These are phyloP conservation scores for Acanthosepion esculentum DNA, from an alignment of 2,888 invertebrate species.

Conservation along the genomic window DNA sequence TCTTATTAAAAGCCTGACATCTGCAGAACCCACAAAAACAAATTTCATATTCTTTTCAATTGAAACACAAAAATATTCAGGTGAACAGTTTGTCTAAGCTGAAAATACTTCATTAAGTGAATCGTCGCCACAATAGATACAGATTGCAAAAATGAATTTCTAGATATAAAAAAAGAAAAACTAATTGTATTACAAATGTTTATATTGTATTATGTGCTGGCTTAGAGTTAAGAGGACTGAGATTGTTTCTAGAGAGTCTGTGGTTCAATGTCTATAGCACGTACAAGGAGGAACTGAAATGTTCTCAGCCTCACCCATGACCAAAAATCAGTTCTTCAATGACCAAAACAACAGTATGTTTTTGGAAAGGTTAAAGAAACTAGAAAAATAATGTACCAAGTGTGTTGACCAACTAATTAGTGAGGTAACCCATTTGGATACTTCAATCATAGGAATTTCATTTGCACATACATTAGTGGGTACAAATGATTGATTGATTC, in stretches of 20 bases:
- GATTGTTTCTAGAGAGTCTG: background rate
- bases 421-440: too few relatives aligned
- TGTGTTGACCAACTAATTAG: too few relatives aligned
- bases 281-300: background rate
- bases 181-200: conserved; percentile 33
- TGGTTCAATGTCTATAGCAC: background rate
- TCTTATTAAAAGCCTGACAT: conserved; percentile 21
- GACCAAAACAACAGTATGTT: too few relatives aligned
- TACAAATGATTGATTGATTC: too few relatives aligned
- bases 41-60: background rate
- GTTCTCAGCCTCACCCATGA: too few relatives aligned
- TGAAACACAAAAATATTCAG: background rate
- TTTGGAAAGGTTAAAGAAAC: too few relatives aligned
- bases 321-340: too few relatives aligned
- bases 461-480: too few relatives aligned
- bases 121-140: background rate
- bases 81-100: conserved; percentile 2
- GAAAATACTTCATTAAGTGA: conserved; percentile 23
- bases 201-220: background rate
- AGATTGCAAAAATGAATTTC: background rate
- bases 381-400: too few relatives aligned
- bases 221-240: background rate
- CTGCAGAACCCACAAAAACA: conserved; percentile 12
- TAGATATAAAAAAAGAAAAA: background rate
- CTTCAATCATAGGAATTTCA: too few relatives aligned